These are phyloP conservation scores for Kuschelorhynchus macadamiae DNA, from an alignment of 2,888 invertebrate genomes.

Conservation along the genomic window DNA sequence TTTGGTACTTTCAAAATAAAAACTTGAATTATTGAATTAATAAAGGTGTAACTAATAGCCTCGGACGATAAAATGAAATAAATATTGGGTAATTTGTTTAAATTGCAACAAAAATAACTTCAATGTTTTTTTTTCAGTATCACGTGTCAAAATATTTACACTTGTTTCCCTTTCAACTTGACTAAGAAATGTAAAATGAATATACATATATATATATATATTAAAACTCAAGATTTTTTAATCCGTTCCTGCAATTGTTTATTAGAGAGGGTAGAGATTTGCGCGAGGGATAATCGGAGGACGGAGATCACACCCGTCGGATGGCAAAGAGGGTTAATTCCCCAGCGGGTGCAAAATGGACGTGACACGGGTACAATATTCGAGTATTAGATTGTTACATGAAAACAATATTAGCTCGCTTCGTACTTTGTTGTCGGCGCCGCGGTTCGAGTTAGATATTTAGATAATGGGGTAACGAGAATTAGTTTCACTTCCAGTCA, in stretches of 20 bases:
- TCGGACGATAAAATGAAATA: no score
- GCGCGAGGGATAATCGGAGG: conserved; percentile 32
- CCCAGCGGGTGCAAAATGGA: conserved; percentile 47
- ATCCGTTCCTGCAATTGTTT: conserved; percentile 1
- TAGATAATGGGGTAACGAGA: conserved; percentile 29
- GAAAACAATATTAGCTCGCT: conserved; percentile 62
- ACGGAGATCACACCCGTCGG: conserved; percentile 34
- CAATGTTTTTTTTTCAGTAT: no score
- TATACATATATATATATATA: no score
- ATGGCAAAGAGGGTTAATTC: conserved; percentile 25
- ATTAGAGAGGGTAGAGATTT: conserved; percentile 33
- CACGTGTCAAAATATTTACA: no score
- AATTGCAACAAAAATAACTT: no score
- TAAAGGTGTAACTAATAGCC: no score
- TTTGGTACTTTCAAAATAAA: no score
- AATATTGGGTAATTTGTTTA: no score
- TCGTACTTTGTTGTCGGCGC: conserved; percentile 38
- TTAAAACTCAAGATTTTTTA: conserved; percentile 37
- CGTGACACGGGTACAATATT: conserved; percentile 63
- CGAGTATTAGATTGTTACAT: conserved; percentile 64
- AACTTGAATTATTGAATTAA: no score
- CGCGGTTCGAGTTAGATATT: conserved; percentile 34
- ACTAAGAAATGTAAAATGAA: no score
- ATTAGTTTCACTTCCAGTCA: conserved; percentile 32
- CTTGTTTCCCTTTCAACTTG: no score